Evolutionary conservation across 2,888 invertebrate species (phyloP).

Genomic region (Sinhomidia bicolor): DNA sequence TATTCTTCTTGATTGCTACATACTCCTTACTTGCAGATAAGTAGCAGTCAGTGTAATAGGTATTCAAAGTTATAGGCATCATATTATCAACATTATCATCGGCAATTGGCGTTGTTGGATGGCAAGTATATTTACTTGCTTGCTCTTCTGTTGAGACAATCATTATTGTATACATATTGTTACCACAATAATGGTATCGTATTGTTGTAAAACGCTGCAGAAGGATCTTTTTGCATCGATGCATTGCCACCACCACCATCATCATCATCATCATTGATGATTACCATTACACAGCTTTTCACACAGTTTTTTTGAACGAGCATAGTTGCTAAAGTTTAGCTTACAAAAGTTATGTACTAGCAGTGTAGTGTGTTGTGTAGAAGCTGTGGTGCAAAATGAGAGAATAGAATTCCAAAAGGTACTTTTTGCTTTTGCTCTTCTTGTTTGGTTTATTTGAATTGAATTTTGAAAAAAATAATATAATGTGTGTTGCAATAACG

Average conservation of each 20-base stretch:
- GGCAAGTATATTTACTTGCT: too few species aligned
- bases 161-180: slow-evolving; percentile 49
- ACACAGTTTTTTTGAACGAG: slow-evolving; percentile 27
- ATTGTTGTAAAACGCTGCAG: slow-evolving; percentile 8
- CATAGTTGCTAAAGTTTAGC: not conserved
- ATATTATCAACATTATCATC: not conserved
- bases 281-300: slow-evolving; percentile 11
- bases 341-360: not conserved
- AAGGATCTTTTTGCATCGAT: slow-evolving; percentile 26
- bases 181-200: slow-evolving; percentile 30
- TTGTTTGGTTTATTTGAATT: slow-evolving; percentile 44
- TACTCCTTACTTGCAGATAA: slow-evolving; percentile 8
- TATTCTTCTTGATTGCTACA: slow-evolving; percentile 3
- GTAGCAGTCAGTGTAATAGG: not conserved
- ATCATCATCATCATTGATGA: not conserved
- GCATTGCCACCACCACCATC: not conserved
- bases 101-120: not conserved
- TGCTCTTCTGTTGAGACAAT: not conserved
- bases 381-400: slow-evolving; percentile 47
- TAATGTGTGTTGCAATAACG: slow-evolving; percentile 54
- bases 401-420: slow-evolving; percentile 67
- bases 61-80: not conserved
- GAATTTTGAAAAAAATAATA: slow-evolving; percentile 36
- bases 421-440: slow-evolving; percentile 68
- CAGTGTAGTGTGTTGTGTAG: not conserved